Percentiles rank a stretch among this genome's conserved stretches.
phyloP scores from a whole-genome alignment of 2,888 invertebrate genomes.

The Desoria tigrina region DNA sequence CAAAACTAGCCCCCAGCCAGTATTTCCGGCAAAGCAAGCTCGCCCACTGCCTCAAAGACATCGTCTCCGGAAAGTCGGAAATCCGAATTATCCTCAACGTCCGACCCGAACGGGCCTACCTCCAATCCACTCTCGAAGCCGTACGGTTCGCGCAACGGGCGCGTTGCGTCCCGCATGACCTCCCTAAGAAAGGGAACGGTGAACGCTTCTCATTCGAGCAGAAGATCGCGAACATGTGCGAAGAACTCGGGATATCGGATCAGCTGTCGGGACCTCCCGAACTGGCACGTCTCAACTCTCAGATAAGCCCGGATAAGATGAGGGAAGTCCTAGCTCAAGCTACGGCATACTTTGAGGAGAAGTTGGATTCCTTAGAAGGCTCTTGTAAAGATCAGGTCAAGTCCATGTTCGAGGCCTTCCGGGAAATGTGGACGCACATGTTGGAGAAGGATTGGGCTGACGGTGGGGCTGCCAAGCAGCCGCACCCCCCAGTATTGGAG shows the following conservation, averaged over 20 bases:
- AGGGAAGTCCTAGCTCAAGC: constrained; percentile 2
- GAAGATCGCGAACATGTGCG: constrained; percentile 2
- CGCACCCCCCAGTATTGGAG: not conserved
- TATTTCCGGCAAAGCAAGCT: constrained; percentile 48
- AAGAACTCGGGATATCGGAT: constrained; percentile 3
- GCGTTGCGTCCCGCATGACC: constrained; percentile 35
- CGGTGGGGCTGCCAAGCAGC: not conserved
- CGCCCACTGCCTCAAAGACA: constrained; percentile 51
- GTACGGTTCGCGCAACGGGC: constrained; percentile 48
- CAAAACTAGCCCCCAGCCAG: constrained; percentile 32
- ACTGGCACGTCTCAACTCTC: not conserved
- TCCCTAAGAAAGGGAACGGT: not conserved
- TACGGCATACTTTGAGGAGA: constrained; percentile 12
- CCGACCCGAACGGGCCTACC: constrained; percentile 39
- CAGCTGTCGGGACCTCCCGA: not conserved
- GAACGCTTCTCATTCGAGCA: not conserved
- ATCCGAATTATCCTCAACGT: constrained; percentile 47
- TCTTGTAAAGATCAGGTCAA: constrained; percentile 18
- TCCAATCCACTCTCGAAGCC: constrained; percentile 41
- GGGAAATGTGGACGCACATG: constrained; percentile 9
- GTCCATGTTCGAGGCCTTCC: constrained; percentile 12
- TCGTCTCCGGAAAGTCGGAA: constrained; percentile 36
- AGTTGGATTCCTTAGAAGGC: constrained; percentile 4
- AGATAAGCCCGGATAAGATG: constrained; percentile 6
- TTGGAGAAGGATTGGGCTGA: constrained; percentile 7